Evolutionary conservation across 2,113 vertebrate genomes (phyloP), one percentile per base, ranked within the genome.

Genomic region (Hypomesus transpacificus): DNA sequence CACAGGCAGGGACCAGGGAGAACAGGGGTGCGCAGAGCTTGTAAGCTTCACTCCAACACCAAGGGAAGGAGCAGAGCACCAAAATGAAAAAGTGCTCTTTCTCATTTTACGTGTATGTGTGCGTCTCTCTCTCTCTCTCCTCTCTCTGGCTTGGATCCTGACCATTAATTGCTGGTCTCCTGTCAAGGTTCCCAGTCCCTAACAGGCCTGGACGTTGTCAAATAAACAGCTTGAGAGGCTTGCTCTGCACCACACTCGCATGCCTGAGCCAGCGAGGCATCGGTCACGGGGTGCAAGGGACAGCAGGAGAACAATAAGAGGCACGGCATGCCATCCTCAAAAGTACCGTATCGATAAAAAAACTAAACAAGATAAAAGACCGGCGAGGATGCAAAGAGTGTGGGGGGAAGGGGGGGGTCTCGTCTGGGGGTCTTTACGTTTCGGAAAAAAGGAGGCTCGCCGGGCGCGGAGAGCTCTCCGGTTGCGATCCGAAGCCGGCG

Each of bases 141-240:
- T 14, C 71, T 78, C 81, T 77, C 78, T 83, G 87, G 85, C 79
- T 79, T 86, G 74, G 3, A 46, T 86, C 84, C 79, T 50, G n/a
- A 80, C 82, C 76, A 81, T 85, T 80, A 83, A 75, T 83, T 73
- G 66, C 65, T 80, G 73, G 76, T 74, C 86, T 83, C 39, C 39
- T 88, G 87, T 89, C 82, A 65, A 70, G 60, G 74, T 74, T 84
- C 76, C 84, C 84, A 82, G 87, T 70, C 76, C 78, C 76, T 71
- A 87, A 81, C 83, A 75, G 85, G 75, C 84, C 86, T 90, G 85
- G 83, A 79, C 76, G 87, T 71, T 63, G 82, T 87, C 85, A 85
- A 77, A 66, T 85, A 84, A 82, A 88, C 68, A 52, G 75, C 2
- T 50, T 74, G 74, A 82, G 75, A 80, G 71, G 82, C 65, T 46